Evolutionary conservation across 1,140 invertebrate genomes (phyloP).

Genomic region (Hyposmocoma kahamanoa): DNA sequence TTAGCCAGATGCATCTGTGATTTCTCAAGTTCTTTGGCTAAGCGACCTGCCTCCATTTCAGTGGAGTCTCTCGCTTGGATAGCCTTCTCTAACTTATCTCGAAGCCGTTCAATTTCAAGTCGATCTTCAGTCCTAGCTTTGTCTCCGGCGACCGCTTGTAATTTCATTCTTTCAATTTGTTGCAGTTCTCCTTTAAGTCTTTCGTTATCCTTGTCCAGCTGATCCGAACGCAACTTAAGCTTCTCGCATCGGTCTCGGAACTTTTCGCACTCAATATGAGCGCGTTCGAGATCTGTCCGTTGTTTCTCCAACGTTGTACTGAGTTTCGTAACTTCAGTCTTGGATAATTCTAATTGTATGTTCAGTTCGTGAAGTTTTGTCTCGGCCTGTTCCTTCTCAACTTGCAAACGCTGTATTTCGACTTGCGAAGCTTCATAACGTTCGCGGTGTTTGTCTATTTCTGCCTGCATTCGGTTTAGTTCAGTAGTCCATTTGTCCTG

Average conservation of each 20-base stretch:
- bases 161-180: constrained; percentile 79
- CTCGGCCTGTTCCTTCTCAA: constrained; percentile 81
- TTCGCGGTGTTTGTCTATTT: constrained; percentile 83
- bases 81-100: constrained; percentile 90
- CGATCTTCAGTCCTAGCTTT: constrained; percentile 77
- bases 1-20: constrained; percentile 86
- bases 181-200: constrained; percentile 80
- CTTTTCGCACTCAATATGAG: constrained; percentile 90
- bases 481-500: constrained; percentile 84
- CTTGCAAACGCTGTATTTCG: constrained; percentile 82
- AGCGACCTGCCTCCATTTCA: constrained; percentile 87
- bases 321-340: constrained; percentile 84
- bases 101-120: constrained; percentile 85
- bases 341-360: constrained; percentile 85
- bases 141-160: constrained; percentile 76
- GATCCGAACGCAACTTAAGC: constrained; percentile 80
- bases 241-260: constrained; percentile 89
- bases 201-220: constrained; percentile 83
- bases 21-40: constrained; percentile 91
- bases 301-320: constrained; percentile 84
- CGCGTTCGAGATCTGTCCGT: constrained; percentile 83
- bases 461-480: constrained; percentile 63
- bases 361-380: constrained; percentile 85
- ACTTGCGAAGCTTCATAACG: constrained; percentile 82
- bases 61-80: constrained; percentile 85